Base-by-base conservation (phyloP, 2,888 invertebrate species). In the Pollenia griseotomentosa region DNA sequence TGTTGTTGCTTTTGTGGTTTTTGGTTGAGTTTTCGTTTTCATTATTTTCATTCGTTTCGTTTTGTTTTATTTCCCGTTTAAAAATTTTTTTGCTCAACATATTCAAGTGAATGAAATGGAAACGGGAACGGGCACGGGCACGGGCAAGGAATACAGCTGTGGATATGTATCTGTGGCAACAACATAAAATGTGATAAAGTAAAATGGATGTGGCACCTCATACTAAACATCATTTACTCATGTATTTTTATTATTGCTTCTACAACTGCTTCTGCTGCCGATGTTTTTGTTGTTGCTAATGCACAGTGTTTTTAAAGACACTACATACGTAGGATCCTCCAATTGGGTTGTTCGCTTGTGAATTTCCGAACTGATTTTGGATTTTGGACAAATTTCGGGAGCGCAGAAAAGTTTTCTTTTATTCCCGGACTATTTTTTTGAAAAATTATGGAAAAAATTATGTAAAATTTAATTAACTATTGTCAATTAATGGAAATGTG, bases 161-260 rank as follows among this genome's bases (percentile, higher is more conserved):
- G 68, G 19, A 66, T 46, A 59, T 33, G 44, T 51, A 42, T 70
- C n/a, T 46, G 40, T 44, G 51, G 23, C 65, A 63, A 55, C 71
- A 73, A 61, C 66, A 61, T 74, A 53, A 65, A 70, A 77, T 81
- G 33, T 80, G 74, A 79, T 80, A 63, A 74, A 70, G 61, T 70
- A 80, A 84, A 79, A 74, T 84, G 68, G 53, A 74, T 80, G 79
- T 80, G 51, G 57, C 80, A 85, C 75, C 81, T 81, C 85, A 80
- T 81, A 77, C 70, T 81, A 75, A 83, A 85, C 61, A 81, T 46
- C 65, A 57, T 77, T 77, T 75, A 77, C 57, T 71, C 61, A 71
- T 71, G 16, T 51, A 4, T 48, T 61, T 65, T 40, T 74, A 51
- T 78, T 68, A 19, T 68, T 48, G 57, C 55, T 51, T 12, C 48